Conservation (phyloP, 2,888 invertebrate species). For the Lepeophtheirus nordmannii region DNA sequence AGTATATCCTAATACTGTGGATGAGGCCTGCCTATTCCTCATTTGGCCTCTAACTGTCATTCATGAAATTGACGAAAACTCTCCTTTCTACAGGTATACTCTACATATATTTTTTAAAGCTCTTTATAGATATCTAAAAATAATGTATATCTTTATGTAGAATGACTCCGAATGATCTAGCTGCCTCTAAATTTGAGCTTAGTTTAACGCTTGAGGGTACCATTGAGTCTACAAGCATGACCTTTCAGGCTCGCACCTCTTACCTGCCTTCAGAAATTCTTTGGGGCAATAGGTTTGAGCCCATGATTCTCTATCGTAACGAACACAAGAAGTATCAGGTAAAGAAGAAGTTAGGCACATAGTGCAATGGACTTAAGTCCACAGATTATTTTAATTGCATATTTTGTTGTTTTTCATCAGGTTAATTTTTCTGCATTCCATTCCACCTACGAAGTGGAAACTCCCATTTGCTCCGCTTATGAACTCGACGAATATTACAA, state of each 20-base stretch:
- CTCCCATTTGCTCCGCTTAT: conserved; percentile 71
- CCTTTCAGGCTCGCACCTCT: conserved; percentile 47
- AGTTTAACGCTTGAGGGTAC: conserved; percentile 74
- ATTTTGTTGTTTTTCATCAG: conserved; percentile 5
- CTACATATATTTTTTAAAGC: conserved; percentile 41
- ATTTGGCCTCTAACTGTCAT: conserved; percentile 96
- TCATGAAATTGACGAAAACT: conserved; percentile 78
- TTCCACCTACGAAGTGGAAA: conserved; percentile 80
- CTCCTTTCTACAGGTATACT: conserved; percentile 77
- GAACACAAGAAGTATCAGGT: conserved; percentile 56
- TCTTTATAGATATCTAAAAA: background rate
- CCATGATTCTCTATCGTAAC: conserved; percentile 36
- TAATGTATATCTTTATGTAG: background rate
- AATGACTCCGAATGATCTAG: background rate
- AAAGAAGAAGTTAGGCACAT: background rate
- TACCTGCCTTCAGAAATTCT: conserved; percentile 70
- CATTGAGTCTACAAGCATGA: conserved; percentile 32
- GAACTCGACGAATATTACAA: conserved; percentile 46
- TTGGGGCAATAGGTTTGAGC: conserved; percentile 53
- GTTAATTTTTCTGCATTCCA: conserved; percentile 54
- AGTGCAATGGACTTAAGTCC: too few relatives aligned
- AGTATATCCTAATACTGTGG: conserved; percentile 71
- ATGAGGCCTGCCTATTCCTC: conserved; percentile 83
- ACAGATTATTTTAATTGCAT: too few relatives aligned
- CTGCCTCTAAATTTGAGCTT: conserved; percentile 55